Base-by-base conservation (phyloP, 1,140 invertebrate species). In the Charaxes varanes region DNA sequence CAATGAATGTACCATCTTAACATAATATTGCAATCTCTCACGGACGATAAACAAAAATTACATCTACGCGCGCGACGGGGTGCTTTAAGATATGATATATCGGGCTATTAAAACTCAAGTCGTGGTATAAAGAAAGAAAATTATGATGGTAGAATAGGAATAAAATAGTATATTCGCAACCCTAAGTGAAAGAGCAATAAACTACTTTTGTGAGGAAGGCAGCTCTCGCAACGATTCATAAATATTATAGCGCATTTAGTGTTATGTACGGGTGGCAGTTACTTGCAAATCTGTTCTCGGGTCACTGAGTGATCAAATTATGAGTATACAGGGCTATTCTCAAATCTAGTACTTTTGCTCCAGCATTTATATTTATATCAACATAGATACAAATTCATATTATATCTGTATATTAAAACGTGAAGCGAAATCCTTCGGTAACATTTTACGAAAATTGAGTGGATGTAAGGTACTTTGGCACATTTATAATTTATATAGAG, bases 181-280 rank as follows among this genome's bases (percentile, higher is more conserved):
- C 78, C 73, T 78, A 64, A 41, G 40, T 37, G 47, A 36, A 24
- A 51, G 35, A 32, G 62, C 53, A 58, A 76, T 79, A 78, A 79
- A 78, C 71, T 70, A 80, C 53, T 72, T 73, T 72, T 71, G 71
- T 74, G 67, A 72, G 66, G 69, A 78, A 77, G 71, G 69, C 69
- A 73, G 55, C 68, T 69, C 63, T 51, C 51, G 26, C 48, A 57
- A 48, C 58, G 69, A 76, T 72, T 74, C 73, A 78, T 81, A 81
- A 78, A 78, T 78, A 73, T 63, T 50, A 52, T 66, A 51, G 63
- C 64, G 62, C 62, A 59, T 70, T 80, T 72, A 72, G 69, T 70
- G 73, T 71, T 76, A 69, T 64, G 58, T 57, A 66, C 51, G 66
- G 70, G n/a, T n/a, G n/a, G n/a, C n/a, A n/a, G n/a, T n/a, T n/a